Percentiles rank a stretch among this genome's conserved stretches.
These are phyloP conservation scores for Tychaedon coryphoeus DNA, from an alignment of 2,113 vertebrate genomes.

Conservation along the genomic window DNA sequence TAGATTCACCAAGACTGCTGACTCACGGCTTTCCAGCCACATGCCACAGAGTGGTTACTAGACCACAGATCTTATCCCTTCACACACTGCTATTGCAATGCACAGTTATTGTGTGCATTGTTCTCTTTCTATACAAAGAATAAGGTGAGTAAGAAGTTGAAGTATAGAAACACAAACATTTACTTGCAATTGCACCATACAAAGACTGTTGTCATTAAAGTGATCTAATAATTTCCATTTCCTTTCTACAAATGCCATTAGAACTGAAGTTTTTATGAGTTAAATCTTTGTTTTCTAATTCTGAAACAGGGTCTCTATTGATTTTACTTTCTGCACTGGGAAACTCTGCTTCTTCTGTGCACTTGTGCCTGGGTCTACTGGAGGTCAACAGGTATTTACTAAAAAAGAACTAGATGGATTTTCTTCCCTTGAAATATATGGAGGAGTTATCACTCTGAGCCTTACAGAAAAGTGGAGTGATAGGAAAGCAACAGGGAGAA, in stretches of 20 bases:
- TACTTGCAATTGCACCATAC: neutral
- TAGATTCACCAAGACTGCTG: neutral
- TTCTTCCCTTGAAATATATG: neutral
- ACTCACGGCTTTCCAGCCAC: neutral
- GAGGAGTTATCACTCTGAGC: neutral
- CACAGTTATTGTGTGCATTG: rapidly evolving
- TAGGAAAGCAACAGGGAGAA: neutral
- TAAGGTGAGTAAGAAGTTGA: neutral
- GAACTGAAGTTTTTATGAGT: neutral
- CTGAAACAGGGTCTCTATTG: neutral
- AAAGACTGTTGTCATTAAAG: neutral
- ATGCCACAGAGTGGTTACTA: neutral
- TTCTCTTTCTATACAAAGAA: neutral
- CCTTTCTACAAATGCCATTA: neutral
- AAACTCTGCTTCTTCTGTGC: neutral
- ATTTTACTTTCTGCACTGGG: neutral
- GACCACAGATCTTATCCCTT: neutral
- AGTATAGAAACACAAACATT: neutral
- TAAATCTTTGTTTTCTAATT: neutral
- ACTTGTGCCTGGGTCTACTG: neutral
- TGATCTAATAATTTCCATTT: neutral
- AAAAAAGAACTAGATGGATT: neutral
- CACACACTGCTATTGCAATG: neutral
- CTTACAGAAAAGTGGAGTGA: neutral
- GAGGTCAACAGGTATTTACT: neutral